These are phyloP conservation scores for Taeniopygia guttata DNA, from an alignment of 2,797 vertebrate species.

Conservation along the genomic window DNA sequence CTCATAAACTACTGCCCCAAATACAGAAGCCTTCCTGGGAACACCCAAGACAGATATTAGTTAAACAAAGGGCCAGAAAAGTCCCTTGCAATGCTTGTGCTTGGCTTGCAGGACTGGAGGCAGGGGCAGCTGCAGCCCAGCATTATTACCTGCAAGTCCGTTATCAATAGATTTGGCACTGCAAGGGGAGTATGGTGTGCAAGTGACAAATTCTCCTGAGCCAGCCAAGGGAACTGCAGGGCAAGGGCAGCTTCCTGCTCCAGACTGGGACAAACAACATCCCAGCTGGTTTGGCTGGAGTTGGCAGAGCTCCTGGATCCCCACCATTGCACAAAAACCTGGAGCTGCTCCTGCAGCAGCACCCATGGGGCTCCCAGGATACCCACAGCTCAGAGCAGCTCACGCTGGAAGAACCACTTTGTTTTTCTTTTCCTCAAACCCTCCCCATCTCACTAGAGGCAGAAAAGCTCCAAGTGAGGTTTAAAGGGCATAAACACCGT, in stretches of 20 bases:
- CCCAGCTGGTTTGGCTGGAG: neutral
- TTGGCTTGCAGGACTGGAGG: neutral
- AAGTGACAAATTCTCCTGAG: neutral
- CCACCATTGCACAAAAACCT: neutral
- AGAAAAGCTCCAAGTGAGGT: neutral
- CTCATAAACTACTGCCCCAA: neutral
- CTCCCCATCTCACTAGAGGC: neutral
- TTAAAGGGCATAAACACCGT: neutral
- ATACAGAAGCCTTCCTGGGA: neutral
- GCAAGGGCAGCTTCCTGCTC: neutral
- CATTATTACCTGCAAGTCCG: neutral
- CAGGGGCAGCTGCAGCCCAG: neutral
- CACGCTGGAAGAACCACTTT: neutral
- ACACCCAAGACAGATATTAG: neutral
- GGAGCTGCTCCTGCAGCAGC: neutral
- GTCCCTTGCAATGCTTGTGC: neutral
- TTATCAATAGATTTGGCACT: neutral
- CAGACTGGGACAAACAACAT: neutral
- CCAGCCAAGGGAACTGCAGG: neutral
- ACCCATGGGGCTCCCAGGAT: neutral
- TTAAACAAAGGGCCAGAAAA: neutral
- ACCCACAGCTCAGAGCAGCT: neutral
- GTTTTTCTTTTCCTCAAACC: neutral
- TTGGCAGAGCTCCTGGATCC: neutral
- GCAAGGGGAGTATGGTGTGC: neutral